Evolutionary conservation across 2,888 invertebrate species (phyloP).

Genomic region (Zaprionus bogoriensis): DNA sequence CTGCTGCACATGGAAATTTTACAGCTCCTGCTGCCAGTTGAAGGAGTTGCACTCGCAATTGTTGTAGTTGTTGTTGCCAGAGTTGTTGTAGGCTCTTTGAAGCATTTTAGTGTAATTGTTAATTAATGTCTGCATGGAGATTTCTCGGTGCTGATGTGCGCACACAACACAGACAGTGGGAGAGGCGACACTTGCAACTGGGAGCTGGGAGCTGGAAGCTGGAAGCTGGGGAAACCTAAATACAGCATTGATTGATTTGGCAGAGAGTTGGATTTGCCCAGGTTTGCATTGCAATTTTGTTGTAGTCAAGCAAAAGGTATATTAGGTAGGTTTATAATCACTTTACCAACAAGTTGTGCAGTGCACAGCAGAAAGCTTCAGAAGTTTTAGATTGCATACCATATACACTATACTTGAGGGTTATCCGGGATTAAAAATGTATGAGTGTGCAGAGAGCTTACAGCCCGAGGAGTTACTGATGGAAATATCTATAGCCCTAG

Average conservation of each 20-base stretch:
- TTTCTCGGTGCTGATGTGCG: conserved; percentile 31
- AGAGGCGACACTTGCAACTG: neutral
- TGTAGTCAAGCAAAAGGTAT: conserved; percentile 4
- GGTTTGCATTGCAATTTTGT: conserved; percentile 25
- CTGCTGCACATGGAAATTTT: conserved; percentile 31
- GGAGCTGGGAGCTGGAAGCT: neutral
- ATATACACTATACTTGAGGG: neutral
- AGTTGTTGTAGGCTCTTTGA: conserved; percentile 44
- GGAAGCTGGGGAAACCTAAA: conserved; percentile 27
- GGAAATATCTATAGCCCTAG: too few relatives aligned
- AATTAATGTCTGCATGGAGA: conserved; percentile 64
- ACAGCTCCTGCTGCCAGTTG: conserved; percentile 10
- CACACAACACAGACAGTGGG: conserved; percentile 3
- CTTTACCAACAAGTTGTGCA: conserved; percentile 17
- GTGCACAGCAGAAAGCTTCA: neutral
- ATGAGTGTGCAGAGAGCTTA: neutral
- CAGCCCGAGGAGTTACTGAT: neutral
- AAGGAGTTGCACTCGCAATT: conserved; percentile 4
- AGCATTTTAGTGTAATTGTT: conserved; percentile 73
- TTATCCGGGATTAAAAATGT: neutral
- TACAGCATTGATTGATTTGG: conserved; percentile 51
- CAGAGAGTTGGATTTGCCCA: conserved; percentile 37
- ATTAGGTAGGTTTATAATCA: conserved; percentile 28
- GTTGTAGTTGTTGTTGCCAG: neutral
- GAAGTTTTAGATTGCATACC: neutral